These are phyloP conservation scores for Acrossocheilus wenchowensis DNA, from an alignment of 2,797 vertebrate genomes.

Conservation along the genomic window DNA sequence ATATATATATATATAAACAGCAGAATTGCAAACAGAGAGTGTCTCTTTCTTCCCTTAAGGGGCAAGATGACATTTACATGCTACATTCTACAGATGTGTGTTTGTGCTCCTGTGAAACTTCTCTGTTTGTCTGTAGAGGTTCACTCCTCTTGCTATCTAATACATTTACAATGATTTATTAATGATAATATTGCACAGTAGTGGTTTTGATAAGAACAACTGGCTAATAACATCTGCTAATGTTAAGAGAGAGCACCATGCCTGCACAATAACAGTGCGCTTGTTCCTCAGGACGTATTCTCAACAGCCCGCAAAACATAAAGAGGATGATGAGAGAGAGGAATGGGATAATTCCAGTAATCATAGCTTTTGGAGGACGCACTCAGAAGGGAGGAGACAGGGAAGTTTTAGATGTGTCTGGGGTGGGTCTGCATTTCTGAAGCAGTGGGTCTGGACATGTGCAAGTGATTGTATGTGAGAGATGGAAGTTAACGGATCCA, in stretches of 20 bases:
- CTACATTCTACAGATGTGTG: conserved; percentile 14
- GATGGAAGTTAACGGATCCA: conserved; percentile 39
- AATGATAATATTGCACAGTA: background rate
- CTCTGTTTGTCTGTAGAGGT: background rate
- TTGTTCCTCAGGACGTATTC: background rate
- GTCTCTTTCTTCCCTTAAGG: background rate
- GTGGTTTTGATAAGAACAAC: background rate
- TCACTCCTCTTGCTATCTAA: background rate
- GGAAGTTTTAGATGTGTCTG: conserved; percentile 28
- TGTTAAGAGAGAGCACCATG: background rate
- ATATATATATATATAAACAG: background rate
- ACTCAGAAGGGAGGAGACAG: background rate
- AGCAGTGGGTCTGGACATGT: conserved; percentile 55
- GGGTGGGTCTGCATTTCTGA: conserved; percentile 48
- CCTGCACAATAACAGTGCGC: background rate
- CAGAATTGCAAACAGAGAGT: background rate
- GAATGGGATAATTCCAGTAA: conserved; percentile 41
- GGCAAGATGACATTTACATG: background rate
- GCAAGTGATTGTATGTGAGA: conserved; percentile 35
- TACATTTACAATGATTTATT: background rate
- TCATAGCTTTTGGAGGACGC: conserved; percentile 31
- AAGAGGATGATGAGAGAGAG: conserved; percentile 38
- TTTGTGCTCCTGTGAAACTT: background rate
- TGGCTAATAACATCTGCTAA: background rate
- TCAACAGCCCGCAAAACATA: background rate